Percentiles rank a stretch among this genome's conserved stretches.
These are phyloP conservation scores for Sigmodon hispidus DNA, from an alignment of 2,113 vertebrate genomes.

Conservation along the genomic window DNA sequence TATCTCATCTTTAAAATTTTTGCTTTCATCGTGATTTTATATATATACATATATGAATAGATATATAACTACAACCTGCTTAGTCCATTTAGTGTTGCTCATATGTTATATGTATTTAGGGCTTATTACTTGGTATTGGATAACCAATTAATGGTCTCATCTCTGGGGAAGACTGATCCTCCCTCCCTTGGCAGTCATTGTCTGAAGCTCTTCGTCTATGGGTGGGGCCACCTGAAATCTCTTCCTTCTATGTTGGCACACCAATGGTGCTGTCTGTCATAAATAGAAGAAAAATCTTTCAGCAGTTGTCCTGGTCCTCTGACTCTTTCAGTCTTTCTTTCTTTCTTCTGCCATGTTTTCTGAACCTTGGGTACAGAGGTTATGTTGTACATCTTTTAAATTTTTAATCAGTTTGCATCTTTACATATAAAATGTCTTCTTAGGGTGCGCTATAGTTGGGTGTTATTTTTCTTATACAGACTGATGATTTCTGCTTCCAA, in stretches of 20 bases:
- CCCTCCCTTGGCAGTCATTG: neutral
- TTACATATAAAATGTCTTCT: neutral
- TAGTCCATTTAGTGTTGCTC: neutral
- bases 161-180: neutral
- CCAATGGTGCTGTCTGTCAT: neutral
- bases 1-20: neutral
- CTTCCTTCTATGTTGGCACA: neutral
- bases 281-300: neutral
- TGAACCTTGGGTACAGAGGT: neutral
- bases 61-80: no score
- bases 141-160: neutral
- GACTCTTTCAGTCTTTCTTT: neutral
- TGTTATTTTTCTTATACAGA: neutral
- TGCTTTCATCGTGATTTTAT: neutral
- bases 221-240: neutral
- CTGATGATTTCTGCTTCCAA: slow-evolving; percentile 2
- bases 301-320: neutral
- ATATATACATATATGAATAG: neutral
- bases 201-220: neutral
- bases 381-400: neutral
- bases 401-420: neutral
- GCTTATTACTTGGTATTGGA: neutral
- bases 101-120: neutral
- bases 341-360: neutral
- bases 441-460: neutral